Percentiles rank a stretch among this genome's conserved stretches.
Conservation (phyloP, 1,140 invertebrate genomes). For the Caenorhabditis inopinata region DNA sequence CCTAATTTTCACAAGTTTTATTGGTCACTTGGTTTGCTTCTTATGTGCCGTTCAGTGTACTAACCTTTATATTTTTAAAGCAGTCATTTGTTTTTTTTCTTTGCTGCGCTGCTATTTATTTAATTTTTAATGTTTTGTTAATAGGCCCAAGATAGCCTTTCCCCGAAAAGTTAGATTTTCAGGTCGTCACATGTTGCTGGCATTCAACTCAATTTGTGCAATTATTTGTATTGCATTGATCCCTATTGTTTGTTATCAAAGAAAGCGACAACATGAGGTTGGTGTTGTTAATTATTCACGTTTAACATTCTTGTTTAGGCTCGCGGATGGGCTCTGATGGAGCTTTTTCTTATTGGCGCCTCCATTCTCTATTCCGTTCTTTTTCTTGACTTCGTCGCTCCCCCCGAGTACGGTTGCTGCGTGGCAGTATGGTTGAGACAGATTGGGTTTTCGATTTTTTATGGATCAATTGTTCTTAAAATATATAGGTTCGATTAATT, state of each 20-base stretch:
- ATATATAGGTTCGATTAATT: constrained; percentile 77
- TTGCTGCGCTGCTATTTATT: too few relatives aligned
- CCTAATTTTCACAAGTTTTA: constrained; percentile 16
- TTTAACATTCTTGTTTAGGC: constrained; percentile 57
- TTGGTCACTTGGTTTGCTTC: background rate
- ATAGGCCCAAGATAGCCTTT: too few relatives aligned
- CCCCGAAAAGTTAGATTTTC: background rate
- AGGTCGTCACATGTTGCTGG: constrained; percentile 45
- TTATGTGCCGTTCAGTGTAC: too few relatives aligned
- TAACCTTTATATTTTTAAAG: too few relatives aligned
- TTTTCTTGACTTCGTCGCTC: constrained; percentile 78
- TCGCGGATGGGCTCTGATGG: constrained; percentile 83
- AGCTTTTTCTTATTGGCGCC: constrained; percentile 81
- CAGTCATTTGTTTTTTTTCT: too few relatives aligned
- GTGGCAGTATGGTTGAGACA: constrained; percentile 83
- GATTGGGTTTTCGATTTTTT: constrained; percentile 84
- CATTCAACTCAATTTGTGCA: constrained; percentile 53
- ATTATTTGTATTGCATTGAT: constrained; percentile 55
- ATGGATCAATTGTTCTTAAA: constrained; percentile 84
- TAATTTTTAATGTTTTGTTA: too few relatives aligned
- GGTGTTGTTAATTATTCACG: constrained; percentile 55
- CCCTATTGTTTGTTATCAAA: constrained; percentile 52
- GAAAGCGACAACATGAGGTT: constrained; percentile 52
- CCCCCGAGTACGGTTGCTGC: constrained; percentile 73
- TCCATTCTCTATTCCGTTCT: constrained; percentile 81